phyloP scores from a whole-genome alignment of 2,888 invertebrate genomes.

The Isoperla grammatica region DNA sequence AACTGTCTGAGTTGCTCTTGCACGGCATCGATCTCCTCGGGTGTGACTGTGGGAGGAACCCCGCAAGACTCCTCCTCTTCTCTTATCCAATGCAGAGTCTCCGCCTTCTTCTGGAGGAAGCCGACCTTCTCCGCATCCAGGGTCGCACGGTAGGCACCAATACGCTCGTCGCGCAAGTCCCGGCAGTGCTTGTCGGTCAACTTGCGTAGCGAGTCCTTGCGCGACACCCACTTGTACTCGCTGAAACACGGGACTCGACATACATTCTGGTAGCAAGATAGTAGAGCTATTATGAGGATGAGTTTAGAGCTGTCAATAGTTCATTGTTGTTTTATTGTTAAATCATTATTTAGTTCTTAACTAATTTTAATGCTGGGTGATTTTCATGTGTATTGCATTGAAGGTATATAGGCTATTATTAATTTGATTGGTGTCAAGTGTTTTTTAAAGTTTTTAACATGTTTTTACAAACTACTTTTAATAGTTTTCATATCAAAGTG shows the following conservation, averaged over 20 bases:
- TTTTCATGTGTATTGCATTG: too few relatives aligned
- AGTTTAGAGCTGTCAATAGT: not conserved
- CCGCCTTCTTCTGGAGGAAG: slow-evolving; percentile 67
- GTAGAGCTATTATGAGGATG: slow-evolving; percentile 4
- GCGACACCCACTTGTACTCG: slow-evolving; percentile 53
- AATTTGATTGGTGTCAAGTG: too few relatives aligned
- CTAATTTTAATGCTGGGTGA: too few relatives aligned
- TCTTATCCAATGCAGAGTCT: slow-evolving; percentile 64
- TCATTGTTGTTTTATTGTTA: too few relatives aligned
- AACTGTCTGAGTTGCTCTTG: slow-evolving; percentile 39
- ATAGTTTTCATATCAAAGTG: too few relatives aligned
- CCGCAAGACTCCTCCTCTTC: slow-evolving; percentile 66
- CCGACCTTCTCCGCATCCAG: slow-evolving; percentile 66
- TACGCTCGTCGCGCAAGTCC: slow-evolving; percentile 56
- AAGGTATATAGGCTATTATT: too few relatives aligned
- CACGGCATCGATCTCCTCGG: slow-evolving; percentile 59
- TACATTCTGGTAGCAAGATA: too few relatives aligned
- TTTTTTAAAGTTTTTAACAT: too few relatives aligned
- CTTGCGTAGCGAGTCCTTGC: slow-evolving; percentile 66
- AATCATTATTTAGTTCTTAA: too few relatives aligned
- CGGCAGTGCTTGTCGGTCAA: slow-evolving; percentile 69
- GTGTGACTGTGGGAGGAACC: slow-evolving; percentile 57
- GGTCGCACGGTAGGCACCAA: slow-evolving; percentile 57
- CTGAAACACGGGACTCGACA: slow-evolving; percentile 39
- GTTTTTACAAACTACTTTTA: too few relatives aligned